Evolutionary conservation across 2,797 vertebrate species (phyloP).

Genomic region (Notolepis coatsorum): DNA sequence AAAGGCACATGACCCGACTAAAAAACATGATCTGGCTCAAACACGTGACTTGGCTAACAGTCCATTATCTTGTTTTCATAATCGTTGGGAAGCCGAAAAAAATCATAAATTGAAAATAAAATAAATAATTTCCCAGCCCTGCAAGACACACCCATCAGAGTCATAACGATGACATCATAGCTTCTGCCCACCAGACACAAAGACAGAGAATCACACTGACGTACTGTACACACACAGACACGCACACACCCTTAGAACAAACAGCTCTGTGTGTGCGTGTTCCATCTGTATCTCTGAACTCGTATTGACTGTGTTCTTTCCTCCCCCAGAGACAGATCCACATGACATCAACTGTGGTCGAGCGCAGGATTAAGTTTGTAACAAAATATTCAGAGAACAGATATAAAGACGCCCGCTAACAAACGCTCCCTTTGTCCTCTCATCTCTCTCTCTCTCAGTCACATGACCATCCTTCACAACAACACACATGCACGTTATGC

Average conservation of each 20-base stretch:
- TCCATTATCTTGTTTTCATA: no score
- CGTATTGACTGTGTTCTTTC: slow-evolving; percentile 16
- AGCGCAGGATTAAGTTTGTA: slow-evolving; percentile 71
- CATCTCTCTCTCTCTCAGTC: slow-evolving; percentile 65
- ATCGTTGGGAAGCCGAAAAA: no score
- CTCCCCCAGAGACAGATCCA: slow-evolving; percentile 38
- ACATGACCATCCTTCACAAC: slow-evolving; percentile 79
- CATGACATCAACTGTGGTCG: slow-evolving; percentile 68
- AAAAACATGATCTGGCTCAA: no score
- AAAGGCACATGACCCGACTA: no score
- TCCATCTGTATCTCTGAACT: slow-evolving; percentile 37
- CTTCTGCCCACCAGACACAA: slow-evolving; percentile 41
- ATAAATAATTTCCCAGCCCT: no score
- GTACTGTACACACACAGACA: slow-evolving; percentile 26
- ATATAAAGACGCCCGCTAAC: slow-evolving; percentile 58
- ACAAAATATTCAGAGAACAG: slow-evolving; percentile 66
- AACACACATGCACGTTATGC: slow-evolving; percentile 85
- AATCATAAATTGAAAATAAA: no score
- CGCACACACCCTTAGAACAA: slow-evolving; percentile 25
- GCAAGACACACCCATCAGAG: slow-evolving; percentile 56
- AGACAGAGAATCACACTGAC: slow-evolving; percentile 27
- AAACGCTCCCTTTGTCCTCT: slow-evolving; percentile 73
- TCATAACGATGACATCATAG: slow-evolving; percentile 63
- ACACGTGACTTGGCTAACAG: no score
- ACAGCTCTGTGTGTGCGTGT: slow-evolving; percentile 14